Conservation (phyloP, 2,797 vertebrate genomes). For the Sparidentex hasta region DNA sequence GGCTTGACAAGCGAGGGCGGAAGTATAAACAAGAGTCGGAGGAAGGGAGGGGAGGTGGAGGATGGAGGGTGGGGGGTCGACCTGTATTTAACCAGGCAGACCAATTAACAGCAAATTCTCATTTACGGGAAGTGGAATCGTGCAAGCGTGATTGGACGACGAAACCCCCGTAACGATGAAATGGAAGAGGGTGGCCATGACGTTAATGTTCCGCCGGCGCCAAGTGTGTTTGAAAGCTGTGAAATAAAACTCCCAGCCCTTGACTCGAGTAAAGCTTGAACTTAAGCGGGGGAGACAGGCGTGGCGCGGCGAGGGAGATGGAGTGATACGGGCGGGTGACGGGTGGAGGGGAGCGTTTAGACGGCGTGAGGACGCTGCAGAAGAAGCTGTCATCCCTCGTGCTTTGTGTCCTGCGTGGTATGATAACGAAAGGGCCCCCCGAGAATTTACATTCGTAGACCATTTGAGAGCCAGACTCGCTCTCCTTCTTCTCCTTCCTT, state of each 20-base stretch:
- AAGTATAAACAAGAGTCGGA: slow-evolving; percentile 62
- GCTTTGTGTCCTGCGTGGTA: slow-evolving; percentile 17
- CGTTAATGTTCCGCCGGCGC: slow-evolving; percentile 1
- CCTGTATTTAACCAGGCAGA: slow-evolving; percentile 32
- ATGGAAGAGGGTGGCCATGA: slow-evolving; percentile 5
- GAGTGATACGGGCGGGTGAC: slow-evolving; percentile 8
- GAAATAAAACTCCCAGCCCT: slow-evolving; percentile 29
- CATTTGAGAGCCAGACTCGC: not conserved
- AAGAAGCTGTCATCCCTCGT: slow-evolving; percentile 21
- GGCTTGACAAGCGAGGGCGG: slow-evolving; percentile 59
- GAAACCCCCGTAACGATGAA: slow-evolving; percentile 11
- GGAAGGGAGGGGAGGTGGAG: not conserved
- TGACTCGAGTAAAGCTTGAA: slow-evolving; percentile 17
- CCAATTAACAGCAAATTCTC: slow-evolving; percentile 39
- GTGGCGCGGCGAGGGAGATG: slow-evolving; percentile 26
- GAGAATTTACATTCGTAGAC: slow-evolving; percentile 16
- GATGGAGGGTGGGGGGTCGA: not conserved
- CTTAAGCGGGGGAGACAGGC: slow-evolving; percentile 35
- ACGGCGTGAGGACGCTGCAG: slow-evolving; percentile 25
- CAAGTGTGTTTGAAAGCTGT: slow-evolving; percentile 36
- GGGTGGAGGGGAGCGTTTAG: slow-evolving; percentile 18
- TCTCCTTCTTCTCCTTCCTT: slow-evolving; percentile 17
- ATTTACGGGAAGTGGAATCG: slow-evolving; percentile 13
- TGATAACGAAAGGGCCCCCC: slow-evolving; percentile 3
- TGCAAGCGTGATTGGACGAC: slow-evolving; percentile 21